These are phyloP conservation scores for Drosophila koepferae DNA, from an alignment of 2,888 invertebrate species.

Conservation along the genomic window DNA sequence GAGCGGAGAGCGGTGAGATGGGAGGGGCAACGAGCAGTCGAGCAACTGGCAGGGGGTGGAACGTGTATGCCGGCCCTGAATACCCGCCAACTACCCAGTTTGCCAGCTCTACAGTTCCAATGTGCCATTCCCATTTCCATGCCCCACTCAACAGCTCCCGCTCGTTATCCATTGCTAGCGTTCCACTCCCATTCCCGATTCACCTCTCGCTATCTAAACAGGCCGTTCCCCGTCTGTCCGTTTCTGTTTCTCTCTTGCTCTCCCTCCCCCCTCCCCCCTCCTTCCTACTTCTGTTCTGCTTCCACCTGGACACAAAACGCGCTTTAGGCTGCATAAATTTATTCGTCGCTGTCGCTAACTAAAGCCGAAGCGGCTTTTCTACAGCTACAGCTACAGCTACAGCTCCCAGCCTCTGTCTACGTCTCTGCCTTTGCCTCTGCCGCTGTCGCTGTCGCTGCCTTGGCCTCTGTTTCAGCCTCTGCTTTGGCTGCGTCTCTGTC, in stretches of 20 bases:
- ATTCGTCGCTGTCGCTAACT: conserved; percentile 69
- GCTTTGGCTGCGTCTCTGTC: conserved; percentile 39
- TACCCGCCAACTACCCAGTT: conserved; percentile 13
- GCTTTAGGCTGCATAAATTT: conserved; percentile 77
- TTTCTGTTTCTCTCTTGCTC: conserved; percentile 11
- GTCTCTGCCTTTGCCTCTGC: conserved; percentile 1
- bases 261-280: not conserved
- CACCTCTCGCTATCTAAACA: conserved; percentile 41
- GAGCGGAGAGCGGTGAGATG: not conserved
- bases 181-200: conserved; percentile 3
- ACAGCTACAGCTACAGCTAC: conserved; percentile 6
- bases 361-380: conserved; percentile 59
- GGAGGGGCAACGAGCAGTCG: not conserved
- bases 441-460: conserved; percentile 32
- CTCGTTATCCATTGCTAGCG: not conserved
- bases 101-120: conserved; percentile 7
- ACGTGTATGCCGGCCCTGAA: conserved; percentile 16
- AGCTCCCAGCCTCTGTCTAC: conserved; percentile 9
- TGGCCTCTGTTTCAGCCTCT: conserved; percentile 16
- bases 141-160: not conserved
- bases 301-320: conserved; percentile 50
- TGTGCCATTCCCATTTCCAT: conserved; percentile 11
- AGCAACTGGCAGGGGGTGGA: conserved; percentile 2
- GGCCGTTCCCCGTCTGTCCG: conserved; percentile 34
- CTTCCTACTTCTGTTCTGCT: not conserved